These are phyloP conservation scores for Pelecanus crispus DNA, from an alignment of 2,113 vertebrate genomes.

Conservation along the genomic window DNA sequence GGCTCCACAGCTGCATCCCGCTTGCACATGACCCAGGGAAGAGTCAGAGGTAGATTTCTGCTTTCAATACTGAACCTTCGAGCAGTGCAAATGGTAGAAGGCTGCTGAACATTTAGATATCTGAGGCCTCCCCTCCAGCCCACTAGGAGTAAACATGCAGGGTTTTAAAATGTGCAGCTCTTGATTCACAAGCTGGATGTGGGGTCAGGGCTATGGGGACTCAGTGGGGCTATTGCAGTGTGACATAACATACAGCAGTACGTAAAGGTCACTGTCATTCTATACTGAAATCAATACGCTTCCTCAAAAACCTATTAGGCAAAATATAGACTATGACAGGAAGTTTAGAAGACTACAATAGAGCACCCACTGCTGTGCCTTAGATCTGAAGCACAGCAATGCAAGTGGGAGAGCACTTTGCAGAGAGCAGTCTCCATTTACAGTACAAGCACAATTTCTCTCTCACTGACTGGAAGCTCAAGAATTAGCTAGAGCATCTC, in stretches of 20 bases:
- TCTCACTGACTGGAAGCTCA: not conserved
- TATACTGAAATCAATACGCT: not conserved
- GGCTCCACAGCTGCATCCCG: not conserved
- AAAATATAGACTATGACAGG: not conserved
- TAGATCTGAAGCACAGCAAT: not conserved
- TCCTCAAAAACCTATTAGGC: conserved; percentile 13
- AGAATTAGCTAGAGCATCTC: not conserved
- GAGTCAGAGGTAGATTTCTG: not conserved
- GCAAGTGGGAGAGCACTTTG: not conserved
- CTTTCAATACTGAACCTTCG: not conserved
- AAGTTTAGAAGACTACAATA: not conserved
- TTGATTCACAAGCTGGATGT: not conserved
- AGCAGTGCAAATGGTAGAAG: not conserved
- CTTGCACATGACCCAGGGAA: not conserved
- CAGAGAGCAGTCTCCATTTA: not conserved
- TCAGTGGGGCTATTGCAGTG: not conserved
- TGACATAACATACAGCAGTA: not conserved
- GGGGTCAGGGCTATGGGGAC: not conserved
- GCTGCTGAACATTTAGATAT: not conserved
- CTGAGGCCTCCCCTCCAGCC: not conserved
- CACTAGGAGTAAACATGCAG: not conserved
- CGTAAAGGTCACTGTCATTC: not conserved
- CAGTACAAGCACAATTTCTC: not conserved
- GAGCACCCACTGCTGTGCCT: not conserved
- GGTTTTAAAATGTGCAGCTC: not conserved